Base-by-base conservation (phyloP, 2,113 vertebrate species). In the Excalfactoria chinensis region DNA sequence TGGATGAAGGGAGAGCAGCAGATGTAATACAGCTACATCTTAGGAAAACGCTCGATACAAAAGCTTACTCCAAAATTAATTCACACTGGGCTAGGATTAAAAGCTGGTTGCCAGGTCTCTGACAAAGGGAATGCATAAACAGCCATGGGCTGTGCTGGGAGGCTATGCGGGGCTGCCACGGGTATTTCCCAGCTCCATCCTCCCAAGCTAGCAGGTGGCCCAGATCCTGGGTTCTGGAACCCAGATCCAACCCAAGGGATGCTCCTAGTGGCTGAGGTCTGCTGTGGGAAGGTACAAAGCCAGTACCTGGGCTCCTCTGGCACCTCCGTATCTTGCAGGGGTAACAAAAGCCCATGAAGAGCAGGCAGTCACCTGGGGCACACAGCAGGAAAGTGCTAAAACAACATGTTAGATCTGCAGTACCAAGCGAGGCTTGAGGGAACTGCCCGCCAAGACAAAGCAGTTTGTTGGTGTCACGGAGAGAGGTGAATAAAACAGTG, bases 1-100 rank as follows among this genome's bases (percentile, higher is more conserved):
- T 2, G 44, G 85, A 58, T 74, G 93, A 77, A 83, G 91, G 75
- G 58, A 95, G 53, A 6, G 62, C 84, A 69, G 80, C 84, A 95
- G 71, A 83, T 85, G 76, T 84, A 73, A 28, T 9, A 9, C 2
- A 82, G 87, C 75, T 89, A 34, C 75, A 23, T 93, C 95, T 86
- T 84, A 93, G 93, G 82, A 64, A 93, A 89, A 72, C 4, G 0
- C 23, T 93, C 7, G 0, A 26, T 71, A 91, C 75, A 94, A 93
- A 91, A 85, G 68, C 89, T 87, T 32, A 60, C 86, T 93, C 82
- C 85, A 64, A 68, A 96, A 94, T 85, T 77, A 83, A 91, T 91
- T 92, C 68, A 32, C 75, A 26, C 53, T 44, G 41, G 84, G 84
- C 64, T 84, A 3, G 4, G n/a, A 88, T 89, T 85, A 83, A 92